Evolutionary conservation across 2,113 vertebrate species (phyloP), one percentile per base, ranked within the genome.

Genomic region (Campylorhamphus procurvoides): DNA sequence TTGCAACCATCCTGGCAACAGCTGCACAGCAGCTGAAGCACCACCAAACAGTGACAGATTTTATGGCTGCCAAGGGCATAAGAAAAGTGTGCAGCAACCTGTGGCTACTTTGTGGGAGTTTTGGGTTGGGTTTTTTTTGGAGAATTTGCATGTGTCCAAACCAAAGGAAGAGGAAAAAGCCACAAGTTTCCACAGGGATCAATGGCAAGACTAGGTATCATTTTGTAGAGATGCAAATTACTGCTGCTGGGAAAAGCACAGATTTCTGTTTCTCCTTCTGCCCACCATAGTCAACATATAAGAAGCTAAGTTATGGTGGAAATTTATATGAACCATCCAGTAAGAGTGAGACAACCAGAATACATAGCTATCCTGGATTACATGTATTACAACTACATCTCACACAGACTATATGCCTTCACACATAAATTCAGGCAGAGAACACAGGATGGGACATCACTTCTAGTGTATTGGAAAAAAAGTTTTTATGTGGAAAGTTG

Each of bases 201-300:
- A 0, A 9, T 6, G 19, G 27, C 28, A 87, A 49, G n/a, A 12
- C 25, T 56, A 10, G 14, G 56, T 87, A 85, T 90, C 10, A 53
- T 82, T 84, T 66, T 42, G 49, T 33, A 79, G 56, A 92, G 25
- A 31, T 25, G 24, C 10, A 50, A 84, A 33, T 14, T 20, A 42
- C 84, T 87, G 23, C 39, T 75, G 35, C 56, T 55, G 56, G 60
- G 63, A 56, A 0, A 3, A 89, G 55, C 39, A 91, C 89, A 95
- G 94, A 89, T 66, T 79, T 94, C 62, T 42, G 58, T 86, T 79
- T 91, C 46, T 59, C n/a, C 63, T 95, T 68, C 85, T 50, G 13
- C 88, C 85, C 79, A 88, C 72, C 29, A 55, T 0, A 71, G 31
- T 46, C 75, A 92, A 46, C 13, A 0, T 28, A 39, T 35, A 71